Evolutionary conservation across 2,113 vertebrate species (phyloP).

Genomic region (Oncorhynchus masou): DNA sequence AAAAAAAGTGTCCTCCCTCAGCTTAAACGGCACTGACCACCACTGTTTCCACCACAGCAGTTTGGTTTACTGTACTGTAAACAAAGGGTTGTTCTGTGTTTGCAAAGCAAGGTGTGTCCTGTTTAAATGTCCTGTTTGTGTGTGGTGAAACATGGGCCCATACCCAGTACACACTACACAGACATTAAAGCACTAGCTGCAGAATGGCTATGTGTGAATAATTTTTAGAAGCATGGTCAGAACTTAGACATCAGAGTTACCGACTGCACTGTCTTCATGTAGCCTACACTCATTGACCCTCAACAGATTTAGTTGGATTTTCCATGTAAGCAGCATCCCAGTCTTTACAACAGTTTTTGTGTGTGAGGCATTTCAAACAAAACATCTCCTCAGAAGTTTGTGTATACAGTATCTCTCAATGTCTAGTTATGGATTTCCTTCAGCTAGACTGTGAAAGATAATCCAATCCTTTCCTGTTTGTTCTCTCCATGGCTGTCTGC

Average conservation of each 20-base stretch:
- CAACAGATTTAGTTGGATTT: background rate
- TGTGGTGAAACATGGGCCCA: background rate
- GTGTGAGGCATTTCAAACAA: background rate
- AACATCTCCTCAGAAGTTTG: background rate
- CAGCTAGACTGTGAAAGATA: too few relatives aligned
- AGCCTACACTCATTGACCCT: background rate
- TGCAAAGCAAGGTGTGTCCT: conserved; percentile 35
- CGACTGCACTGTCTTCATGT: background rate
- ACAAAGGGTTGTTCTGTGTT: conserved; percentile 9
- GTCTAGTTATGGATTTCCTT: too few relatives aligned
- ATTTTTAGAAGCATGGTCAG: background rate
- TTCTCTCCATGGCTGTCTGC: background rate
- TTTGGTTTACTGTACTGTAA: conserved; percentile 7
- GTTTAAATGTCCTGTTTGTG: conserved; percentile 36
- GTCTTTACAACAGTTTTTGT: background rate
- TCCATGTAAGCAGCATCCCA: background rate
- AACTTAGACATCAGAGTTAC: background rate
- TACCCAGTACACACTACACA: background rate
- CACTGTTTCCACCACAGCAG: background rate
- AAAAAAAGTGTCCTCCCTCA: too few relatives aligned
- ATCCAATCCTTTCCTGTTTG: too few relatives aligned
- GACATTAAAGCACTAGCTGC: background rate
- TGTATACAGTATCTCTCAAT: background rate
- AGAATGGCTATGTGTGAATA: background rate
- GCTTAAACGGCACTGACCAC: too few relatives aligned